Conservation (phyloP, 2,888 invertebrate genomes). For the Allophyes oxyacanthae region DNA sequence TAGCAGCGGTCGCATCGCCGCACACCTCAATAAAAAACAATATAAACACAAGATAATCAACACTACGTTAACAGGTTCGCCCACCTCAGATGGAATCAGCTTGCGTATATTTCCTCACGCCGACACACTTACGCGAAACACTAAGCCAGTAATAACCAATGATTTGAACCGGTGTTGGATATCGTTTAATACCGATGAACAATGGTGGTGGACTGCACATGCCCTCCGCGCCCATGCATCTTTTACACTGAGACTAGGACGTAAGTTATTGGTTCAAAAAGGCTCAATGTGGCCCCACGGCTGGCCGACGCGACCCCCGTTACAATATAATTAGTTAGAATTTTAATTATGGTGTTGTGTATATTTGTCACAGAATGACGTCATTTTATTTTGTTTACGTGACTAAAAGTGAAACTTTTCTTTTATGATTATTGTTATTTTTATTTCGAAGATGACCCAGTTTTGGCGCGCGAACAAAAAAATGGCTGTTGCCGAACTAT, state of each 20-base stretch:
- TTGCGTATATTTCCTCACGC: slow-evolving; percentile 67
- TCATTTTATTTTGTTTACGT: slow-evolving; percentile 14
- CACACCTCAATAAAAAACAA: slow-evolving; percentile 62
- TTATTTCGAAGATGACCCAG: slow-evolving; percentile 21
- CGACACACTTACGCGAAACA: slow-evolving; percentile 41
- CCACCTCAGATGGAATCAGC: slow-evolving; percentile 82
- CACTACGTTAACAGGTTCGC: slow-evolving; percentile 40
- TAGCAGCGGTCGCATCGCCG: slow-evolving; percentile 64
- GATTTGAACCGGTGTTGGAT: slow-evolving; percentile 53
- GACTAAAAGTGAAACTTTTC: slow-evolving; percentile 22
- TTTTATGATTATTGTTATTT: slow-evolving; percentile 11
- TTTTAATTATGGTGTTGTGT: background rate
- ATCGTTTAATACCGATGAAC: slow-evolving; percentile 68
- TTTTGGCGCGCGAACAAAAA: slow-evolving; percentile 15
- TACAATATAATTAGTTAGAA: slow-evolving; percentile 6
- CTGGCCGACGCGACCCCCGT: slow-evolving; percentile 1
- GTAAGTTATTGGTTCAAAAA: slow-evolving; percentile 62
- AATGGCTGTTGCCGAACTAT: slow-evolving; percentile 7
- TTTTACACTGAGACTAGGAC: slow-evolving; percentile 69
- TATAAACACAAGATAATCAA: slow-evolving; percentile 50
- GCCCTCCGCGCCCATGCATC: slow-evolving; percentile 74
- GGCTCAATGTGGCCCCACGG: slow-evolving; percentile 42
- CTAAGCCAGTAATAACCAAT: slow-evolving; percentile 31
- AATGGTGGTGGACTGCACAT: slow-evolving; percentile 66
- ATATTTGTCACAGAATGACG: slow-evolving; percentile 15